Evolutionary conservation across 1,140 invertebrate species (phyloP).

Genomic region (Pogonus chalceus): DNA sequence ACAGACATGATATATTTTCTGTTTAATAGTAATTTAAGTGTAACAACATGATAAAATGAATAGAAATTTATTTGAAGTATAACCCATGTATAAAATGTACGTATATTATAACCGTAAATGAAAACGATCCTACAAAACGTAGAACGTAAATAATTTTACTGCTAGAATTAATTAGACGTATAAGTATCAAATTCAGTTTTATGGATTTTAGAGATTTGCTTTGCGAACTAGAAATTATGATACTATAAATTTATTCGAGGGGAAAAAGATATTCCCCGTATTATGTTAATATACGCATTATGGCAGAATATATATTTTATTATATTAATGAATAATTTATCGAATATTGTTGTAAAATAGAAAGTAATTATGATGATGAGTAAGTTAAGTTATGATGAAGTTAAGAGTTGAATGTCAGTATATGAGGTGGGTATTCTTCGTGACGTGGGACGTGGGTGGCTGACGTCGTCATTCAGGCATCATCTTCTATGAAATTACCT

Average conservation of each 20-base stretch:
- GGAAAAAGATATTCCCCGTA: too few species aligned
- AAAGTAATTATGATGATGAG: too few species aligned
- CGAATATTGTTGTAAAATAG: too few species aligned
- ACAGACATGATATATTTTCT: too few species aligned
- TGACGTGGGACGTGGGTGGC: neutral
- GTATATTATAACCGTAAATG: neutral
- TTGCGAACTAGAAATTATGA: neutral
- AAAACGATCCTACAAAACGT: neutral
- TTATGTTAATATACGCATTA: too few species aligned
- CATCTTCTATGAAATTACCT: slow-evolving; percentile 46
- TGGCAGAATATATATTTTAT: too few species aligned
- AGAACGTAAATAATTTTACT: neutral
- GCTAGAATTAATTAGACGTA: neutral
- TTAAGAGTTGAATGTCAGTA: neutral
- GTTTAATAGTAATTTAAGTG: too few species aligned
- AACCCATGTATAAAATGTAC: neutral
- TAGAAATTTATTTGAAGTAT: too few species aligned
- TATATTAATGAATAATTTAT: too few species aligned
- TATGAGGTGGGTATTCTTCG: neutral
- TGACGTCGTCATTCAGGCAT: neutral
- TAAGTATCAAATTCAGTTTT: slow-evolving; percentile 8
- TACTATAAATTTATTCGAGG: neutral
- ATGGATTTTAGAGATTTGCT: slow-evolving; percentile 1
- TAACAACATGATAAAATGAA: too few species aligned
- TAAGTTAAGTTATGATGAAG: too few species aligned